Base-by-base conservation (phyloP, 2,888 invertebrate species). In the Eupithecia dodoneata region DNA sequence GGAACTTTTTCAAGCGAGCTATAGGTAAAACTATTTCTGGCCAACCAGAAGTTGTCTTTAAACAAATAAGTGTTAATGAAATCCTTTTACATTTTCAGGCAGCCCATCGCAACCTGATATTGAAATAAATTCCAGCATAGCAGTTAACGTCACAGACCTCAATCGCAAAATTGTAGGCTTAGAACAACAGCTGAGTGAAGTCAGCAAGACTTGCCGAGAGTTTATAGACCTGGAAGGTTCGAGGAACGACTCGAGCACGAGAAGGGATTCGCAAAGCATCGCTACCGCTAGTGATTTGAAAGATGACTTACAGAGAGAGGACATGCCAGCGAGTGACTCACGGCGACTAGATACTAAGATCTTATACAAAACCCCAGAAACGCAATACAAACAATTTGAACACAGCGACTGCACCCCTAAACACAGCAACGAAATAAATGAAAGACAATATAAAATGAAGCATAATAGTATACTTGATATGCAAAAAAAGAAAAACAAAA, bases 101-200 rank as follows among this genome's bases (percentile, higher is more conserved):
- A 91, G 87, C 76, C 79, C 89, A 73, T 92, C 93, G 59, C 91
- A 92, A 82, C 88, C 89, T 18, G 89, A 91, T 79, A 89, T 91
- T 74, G 89, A 90, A 85, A 91, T 90, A 81, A 90, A 90, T 85
- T 93, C 94, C 70, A 92, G 90, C 83, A 89, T 91, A 81, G 88
- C 89, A 80, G 85, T 91, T 59, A 92, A 93, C 79, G 91, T 93
- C 30, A 89, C 90, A 30, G 90, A 94, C 78, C 84, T 93, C 71
- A 92, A 92, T 81, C 90, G 90, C 76, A 92, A 91, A 83, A 92
- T 92, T 82, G 82, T 86, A 73, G 89, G 89, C 30, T 83, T 92
- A 65, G 93, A 93, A 82, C 84, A 91, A 74, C 89, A 92, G 80
- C 83, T 92, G 63, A 87, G 87, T 76, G 87, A 87, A 86, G 91